Conservation (phyloP, 2,113 vertebrate genomes). For the Corythornis cristatus region DNA sequence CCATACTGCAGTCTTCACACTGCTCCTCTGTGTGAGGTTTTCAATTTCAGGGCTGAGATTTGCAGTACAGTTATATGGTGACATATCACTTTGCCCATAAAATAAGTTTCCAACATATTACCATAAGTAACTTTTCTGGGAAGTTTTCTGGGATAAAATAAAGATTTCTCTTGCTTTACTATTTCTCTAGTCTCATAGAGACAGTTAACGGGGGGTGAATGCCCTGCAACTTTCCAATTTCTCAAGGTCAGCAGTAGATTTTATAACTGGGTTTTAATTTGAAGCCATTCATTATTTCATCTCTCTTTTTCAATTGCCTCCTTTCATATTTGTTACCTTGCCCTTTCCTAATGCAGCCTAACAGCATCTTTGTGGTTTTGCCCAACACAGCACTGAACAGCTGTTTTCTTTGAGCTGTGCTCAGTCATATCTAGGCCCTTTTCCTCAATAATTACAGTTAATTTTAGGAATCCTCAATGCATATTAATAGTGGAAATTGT, state of each 20-base stretch:
- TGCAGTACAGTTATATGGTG: neutral
- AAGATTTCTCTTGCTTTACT: neutral
- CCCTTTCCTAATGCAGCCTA: neutral
- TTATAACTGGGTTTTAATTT: neutral
- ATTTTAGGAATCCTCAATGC: slow-evolving; percentile 58
- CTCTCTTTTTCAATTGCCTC: neutral
- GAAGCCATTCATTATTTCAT: slow-evolving; percentile 13
- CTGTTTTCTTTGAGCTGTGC: slow-evolving; percentile 53
- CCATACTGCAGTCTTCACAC: neutral
- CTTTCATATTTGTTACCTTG: slow-evolving; percentile 1
- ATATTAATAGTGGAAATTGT: slow-evolving; percentile 52
- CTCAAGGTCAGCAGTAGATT: neutral
- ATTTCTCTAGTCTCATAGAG: neutral
- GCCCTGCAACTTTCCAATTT: neutral
- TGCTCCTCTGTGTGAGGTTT: neutral
- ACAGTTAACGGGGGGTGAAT: neutral
- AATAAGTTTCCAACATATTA: neutral
- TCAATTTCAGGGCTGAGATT: neutral
- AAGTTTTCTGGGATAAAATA: neutral
- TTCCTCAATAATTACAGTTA: slow-evolving; percentile 52
- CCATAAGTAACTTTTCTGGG: neutral
- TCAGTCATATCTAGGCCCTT: slow-evolving; percentile 20
- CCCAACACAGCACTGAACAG: slow-evolving; percentile 16
- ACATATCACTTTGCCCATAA: neutral
- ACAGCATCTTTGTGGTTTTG: neutral